These are phyloP conservation scores for Nanorana parkeri DNA, from an alignment of 2,113 vertebrate species.

Conservation along the genomic window DNA sequence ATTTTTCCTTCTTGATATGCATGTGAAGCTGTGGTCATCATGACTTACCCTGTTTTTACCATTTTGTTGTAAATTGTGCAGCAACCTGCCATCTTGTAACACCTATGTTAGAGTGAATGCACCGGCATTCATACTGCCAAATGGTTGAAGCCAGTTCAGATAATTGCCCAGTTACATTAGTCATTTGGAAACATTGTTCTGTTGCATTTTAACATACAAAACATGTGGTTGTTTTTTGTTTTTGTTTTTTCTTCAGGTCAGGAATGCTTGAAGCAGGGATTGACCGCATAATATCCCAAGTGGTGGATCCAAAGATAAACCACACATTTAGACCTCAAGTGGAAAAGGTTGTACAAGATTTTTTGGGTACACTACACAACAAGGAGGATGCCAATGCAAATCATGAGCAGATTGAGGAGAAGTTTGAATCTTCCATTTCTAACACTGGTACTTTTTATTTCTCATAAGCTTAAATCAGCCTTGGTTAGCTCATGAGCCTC, in stretches of 20 bases:
- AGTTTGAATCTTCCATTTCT: conserved; percentile 71
- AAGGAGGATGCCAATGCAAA: conserved; percentile 75
- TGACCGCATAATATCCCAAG: conserved; percentile 97
- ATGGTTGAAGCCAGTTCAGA: too few species aligned
- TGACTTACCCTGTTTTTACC: too few species aligned
- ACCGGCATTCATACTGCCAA: too few species aligned
- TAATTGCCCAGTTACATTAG: too few species aligned
- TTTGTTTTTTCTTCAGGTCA: conserved; percentile 77
- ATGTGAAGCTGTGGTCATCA: too few species aligned
- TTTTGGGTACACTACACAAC: conserved; percentile 88
- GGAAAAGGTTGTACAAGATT: conserved; percentile 92
- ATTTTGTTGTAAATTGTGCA: too few species aligned
- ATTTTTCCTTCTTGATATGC: too few species aligned
- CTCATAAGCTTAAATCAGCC: too few species aligned
- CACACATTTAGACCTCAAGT: conserved; percentile 97
- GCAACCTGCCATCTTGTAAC: too few species aligned
- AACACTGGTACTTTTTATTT: conserved; percentile 75
- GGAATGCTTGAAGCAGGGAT: conserved; percentile 98
- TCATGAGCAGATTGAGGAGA: conserved; percentile 71
- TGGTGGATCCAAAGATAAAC: conserved; percentile 98
- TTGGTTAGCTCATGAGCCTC: too few species aligned
- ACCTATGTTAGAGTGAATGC: too few species aligned
- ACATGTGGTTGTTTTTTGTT: background rate
- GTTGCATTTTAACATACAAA: background rate
- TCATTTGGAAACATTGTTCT: background rate